Percentiles rank a stretch among this genome's conserved stretches.
These are phyloP conservation scores for Astropecten irregularis DNA, from an alignment of 53 echinoderm and acorn worm species.

Conservation along the genomic window DNA sequence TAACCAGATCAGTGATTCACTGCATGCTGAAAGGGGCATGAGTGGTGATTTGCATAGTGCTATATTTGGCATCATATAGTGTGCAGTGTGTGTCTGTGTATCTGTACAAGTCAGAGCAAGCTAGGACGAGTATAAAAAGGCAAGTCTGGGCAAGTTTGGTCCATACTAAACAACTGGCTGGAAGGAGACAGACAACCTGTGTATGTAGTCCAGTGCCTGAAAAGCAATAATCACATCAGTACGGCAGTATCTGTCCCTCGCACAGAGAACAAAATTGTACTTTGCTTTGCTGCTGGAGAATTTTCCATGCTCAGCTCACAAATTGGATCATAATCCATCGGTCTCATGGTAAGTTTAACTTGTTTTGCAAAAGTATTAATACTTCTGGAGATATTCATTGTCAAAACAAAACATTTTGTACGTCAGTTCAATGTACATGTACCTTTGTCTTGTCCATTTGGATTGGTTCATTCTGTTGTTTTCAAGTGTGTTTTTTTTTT, in stretches of 20 bases:
- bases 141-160: constrained; percentile 51
- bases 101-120: not conserved
- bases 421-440: no score
- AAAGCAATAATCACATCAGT: constrained; percentile 1
- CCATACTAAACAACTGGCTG: constrained; percentile 1
- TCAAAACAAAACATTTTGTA: no score
- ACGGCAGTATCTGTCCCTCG: no score
- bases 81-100: not conserved
- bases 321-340: constrained; percentile 30
- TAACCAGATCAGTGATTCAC: constrained; percentile 35
- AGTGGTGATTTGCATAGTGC: constrained; percentile 45
- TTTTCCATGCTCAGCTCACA: not conserved
- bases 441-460: no score
- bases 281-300: no score
- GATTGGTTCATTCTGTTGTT: no score
- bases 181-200: not conserved
- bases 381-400: no score
- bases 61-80: constrained; percentile 40
- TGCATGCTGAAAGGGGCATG: not conserved
- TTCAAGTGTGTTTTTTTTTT: no score
- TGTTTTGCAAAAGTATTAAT: not conserved
- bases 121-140: constrained; percentile 26
- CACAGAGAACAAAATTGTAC: no score
- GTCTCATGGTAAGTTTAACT: constrained; percentile 35
- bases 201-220: not conserved